Evolutionary conservation across 2,797 vertebrate species (phyloP).

Genomic region (Poecilia picta): DNA sequence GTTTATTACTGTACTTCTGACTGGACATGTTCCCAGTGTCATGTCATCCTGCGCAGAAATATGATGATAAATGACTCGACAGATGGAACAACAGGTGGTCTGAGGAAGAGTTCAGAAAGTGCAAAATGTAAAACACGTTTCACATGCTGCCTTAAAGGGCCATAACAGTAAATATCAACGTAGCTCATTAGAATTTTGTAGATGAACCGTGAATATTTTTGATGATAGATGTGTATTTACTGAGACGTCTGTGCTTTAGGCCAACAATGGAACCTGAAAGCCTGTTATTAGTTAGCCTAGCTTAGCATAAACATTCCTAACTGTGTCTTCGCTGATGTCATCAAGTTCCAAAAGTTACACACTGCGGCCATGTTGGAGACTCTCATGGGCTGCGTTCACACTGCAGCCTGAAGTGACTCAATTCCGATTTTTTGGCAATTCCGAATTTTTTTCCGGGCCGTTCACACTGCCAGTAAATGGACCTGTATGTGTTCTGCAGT

Average conservation of each 20-base stretch:
- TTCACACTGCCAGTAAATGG: too few relatives aligned
- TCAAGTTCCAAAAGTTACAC: background rate
- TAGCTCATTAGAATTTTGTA: conserved; percentile 11
- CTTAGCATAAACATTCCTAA: conserved; percentile 10
- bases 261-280: conserved; percentile 1
- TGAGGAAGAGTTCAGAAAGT: conserved; percentile 52
- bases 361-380: background rate
- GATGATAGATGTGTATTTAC: background rate
- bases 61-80: conserved; percentile 51
- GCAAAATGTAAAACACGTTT: conserved; percentile 53
- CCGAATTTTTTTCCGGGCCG: too few relatives aligned
- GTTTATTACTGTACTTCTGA: conserved; percentile 32
- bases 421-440: too few relatives aligned
- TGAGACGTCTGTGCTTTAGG: too few relatives aligned
- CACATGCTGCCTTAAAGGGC: conserved; percentile 49
- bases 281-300: background rate
- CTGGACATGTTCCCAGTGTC: conserved; percentile 35
- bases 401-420: too few relatives aligned
- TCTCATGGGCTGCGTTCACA: too few relatives aligned
- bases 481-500: too few relatives aligned
- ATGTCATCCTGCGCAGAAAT: conserved; percentile 13
- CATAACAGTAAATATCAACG: conserved; percentile 3
- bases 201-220: background rate
- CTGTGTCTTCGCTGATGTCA: background rate
- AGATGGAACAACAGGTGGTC: conserved; percentile 68